Conservation (phyloP, 1,140 invertebrate genomes). For the Eueides isabella region DNA sequence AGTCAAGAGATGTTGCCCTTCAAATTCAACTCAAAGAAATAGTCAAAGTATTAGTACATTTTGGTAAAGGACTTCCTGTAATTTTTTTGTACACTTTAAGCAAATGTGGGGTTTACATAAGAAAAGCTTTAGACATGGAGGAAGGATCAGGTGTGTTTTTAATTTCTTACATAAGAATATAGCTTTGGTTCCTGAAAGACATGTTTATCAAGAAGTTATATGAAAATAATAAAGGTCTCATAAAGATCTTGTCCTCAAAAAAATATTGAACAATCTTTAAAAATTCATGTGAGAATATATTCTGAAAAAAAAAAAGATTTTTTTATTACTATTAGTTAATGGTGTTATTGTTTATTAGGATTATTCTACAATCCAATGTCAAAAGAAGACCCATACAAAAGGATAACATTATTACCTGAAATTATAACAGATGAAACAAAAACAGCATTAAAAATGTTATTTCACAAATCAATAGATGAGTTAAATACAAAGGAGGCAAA, state of each 20-base stretch:
- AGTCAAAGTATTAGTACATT: slow-evolving; percentile 88
- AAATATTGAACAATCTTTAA: too few species aligned
- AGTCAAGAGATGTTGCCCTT: slow-evolving; percentile 82
- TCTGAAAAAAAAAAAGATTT: background rate
- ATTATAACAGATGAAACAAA: slow-evolving; percentile 86
- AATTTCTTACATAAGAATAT: slow-evolving; percentile 15
- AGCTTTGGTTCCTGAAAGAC: too few species aligned
- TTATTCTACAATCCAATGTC: slow-evolving; percentile 83
- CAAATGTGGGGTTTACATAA: slow-evolving; percentile 85
- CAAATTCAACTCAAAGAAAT: slow-evolving; percentile 86
- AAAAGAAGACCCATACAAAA: slow-evolving; percentile 86
- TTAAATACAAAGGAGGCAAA: slow-evolving; percentile 89
- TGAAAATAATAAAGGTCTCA: too few species aligned
- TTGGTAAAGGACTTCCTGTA: slow-evolving; percentile 87
- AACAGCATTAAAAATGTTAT: slow-evolving; percentile 85
- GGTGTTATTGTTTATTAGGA: slow-evolving; percentile 47
- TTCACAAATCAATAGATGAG: slow-evolving; percentile 86
- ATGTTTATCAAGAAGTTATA: too few species aligned
- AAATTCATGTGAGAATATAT: background rate
- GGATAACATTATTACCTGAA: slow-evolving; percentile 91
- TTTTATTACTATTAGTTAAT: background rate
- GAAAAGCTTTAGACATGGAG: slow-evolving; percentile 87
- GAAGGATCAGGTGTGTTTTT: slow-evolving; percentile 84
- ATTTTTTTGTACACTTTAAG: slow-evolving; percentile 90
- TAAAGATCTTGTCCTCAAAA: too few species aligned